Conservation (phyloP, 2,113 vertebrate genomes). For the Scytalopus superciliaris region DNA sequence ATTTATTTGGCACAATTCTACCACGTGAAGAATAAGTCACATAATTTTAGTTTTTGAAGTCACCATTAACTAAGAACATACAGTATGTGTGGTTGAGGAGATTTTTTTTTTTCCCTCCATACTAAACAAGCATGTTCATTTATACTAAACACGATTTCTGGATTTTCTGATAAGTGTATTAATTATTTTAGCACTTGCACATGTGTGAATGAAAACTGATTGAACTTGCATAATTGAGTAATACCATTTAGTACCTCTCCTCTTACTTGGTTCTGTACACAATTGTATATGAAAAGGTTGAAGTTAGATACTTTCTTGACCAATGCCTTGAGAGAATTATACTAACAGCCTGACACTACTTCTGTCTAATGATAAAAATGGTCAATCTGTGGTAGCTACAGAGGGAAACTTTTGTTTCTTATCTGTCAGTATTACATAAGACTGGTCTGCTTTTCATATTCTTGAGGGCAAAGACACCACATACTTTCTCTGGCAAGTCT, state of each 20-base stretch:
- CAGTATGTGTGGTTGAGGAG: neutral
- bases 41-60: neutral
- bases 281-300: neutral
- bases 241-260: neutral
- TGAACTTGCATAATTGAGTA: neutral
- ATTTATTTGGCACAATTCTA: neutral
- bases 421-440: conserved; percentile 6
- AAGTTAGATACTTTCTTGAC: neutral
- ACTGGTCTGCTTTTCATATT: conserved; percentile 36
- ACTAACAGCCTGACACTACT: neutral
- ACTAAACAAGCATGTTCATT: conserved; percentile 18
- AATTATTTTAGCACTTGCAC: neutral
- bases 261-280: neutral
- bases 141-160: neutral
- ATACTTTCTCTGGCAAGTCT: conserved; percentile 30
- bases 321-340: neutral
- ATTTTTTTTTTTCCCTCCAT: too few species aligned
- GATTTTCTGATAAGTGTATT: neutral
- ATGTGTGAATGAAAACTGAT: neutral
- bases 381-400: neutral
- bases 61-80: neutral
- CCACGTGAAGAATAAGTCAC: neutral
- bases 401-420: neutral
- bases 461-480: neutral
- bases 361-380: neutral